Evolutionary conservation across 1,140 invertebrate species (phyloP).

Genomic region (Scaptomyza hsui): DNA sequence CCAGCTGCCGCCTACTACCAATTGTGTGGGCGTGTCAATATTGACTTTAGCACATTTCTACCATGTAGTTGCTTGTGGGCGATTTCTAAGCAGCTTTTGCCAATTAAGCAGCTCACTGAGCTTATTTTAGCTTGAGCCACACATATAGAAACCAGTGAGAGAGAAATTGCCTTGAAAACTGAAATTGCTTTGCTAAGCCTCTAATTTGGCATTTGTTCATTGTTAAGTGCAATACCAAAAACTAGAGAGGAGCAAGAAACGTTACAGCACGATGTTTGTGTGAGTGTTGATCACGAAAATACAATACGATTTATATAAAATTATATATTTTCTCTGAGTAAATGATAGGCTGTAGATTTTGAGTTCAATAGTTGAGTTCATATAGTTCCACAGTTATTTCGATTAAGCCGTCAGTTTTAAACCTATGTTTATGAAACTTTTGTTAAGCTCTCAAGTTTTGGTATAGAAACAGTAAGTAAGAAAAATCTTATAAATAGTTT

Average conservation of each 20-base stretch:
- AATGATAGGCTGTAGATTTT: no score
- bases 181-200: slow-evolving; percentile 56
- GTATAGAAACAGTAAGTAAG: no score
- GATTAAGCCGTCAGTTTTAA: no score
- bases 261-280: not conserved
- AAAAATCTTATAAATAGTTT: no score
- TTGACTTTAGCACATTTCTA: slow-evolving; percentile 56
- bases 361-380: no score
- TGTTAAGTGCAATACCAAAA: slow-evolving; percentile 8
- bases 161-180: slow-evolving; percentile 56
- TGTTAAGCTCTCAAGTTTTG: no score
- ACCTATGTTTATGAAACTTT: no score
- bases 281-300: not conserved
- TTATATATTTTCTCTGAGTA: no score
- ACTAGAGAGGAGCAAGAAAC: not conserved
- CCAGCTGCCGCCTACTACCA: slow-evolving; percentile 13
- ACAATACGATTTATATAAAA: no score
- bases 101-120: slow-evolving; percentile 70
- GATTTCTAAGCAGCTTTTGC: slow-evolving; percentile 65
- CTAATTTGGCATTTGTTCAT: slow-evolving; percentile 47
- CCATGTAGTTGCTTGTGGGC: slow-evolving; percentile 24
- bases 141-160: not conserved
- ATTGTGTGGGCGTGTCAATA: slow-evolving; percentile 64
- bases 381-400: no score
- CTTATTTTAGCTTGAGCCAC: slow-evolving; percentile 2